Base-by-base conservation (phyloP, 2,888 invertebrate genomes). In the Lymantria monacha region DNA sequence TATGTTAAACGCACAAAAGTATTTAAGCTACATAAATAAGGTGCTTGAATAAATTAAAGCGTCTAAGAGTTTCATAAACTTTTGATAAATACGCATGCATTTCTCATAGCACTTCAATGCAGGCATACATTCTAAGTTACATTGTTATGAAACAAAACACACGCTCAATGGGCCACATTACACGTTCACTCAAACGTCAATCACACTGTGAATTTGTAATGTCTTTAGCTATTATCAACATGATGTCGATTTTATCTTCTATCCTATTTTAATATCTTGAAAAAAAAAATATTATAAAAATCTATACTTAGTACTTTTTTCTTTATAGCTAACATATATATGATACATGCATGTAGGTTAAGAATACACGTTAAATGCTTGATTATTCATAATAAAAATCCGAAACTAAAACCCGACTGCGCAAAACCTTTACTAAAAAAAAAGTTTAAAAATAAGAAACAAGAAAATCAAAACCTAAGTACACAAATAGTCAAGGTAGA, bases 91-190 rank as follows among this genome's bases (percentile, higher is more conserved):
- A 68, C 55, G 51, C 48, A 55, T 46, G 60, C 59, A 76, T 81
- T 83, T 83, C 82, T 80, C 82, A 81, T 77, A 80, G 61, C 65
- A 74, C 79, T 78, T 70, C 65, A 77, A 67, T 74, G 48, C 62
- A 57, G 63, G 66, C 59, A 63, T 65, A 78, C 78, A 78, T 79
- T 83, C 51, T 51, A 44, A 53, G 63, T 71, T 70, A 61, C 57
- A 70, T 63, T 67, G 74, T 14, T 38, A 33, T 3, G 14, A 41
- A 82, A 81, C 75, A 75, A 81, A 78, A 77, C 73, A 66, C 22
- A 66, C 69, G 66, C 69, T 69, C 52, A 60, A 67, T 50, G 38
- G n/a, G 30, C 14, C 14, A 30, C 11, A 11, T 48, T 45, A 45
- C 37, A 50, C 46, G 41, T 31, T 48, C 33, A 38, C 13, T 12